These are phyloP conservation scores for Anthopleura sola DNA, from an alignment of 64 coral and sea anemone species.

Conservation along the genomic window DNA sequence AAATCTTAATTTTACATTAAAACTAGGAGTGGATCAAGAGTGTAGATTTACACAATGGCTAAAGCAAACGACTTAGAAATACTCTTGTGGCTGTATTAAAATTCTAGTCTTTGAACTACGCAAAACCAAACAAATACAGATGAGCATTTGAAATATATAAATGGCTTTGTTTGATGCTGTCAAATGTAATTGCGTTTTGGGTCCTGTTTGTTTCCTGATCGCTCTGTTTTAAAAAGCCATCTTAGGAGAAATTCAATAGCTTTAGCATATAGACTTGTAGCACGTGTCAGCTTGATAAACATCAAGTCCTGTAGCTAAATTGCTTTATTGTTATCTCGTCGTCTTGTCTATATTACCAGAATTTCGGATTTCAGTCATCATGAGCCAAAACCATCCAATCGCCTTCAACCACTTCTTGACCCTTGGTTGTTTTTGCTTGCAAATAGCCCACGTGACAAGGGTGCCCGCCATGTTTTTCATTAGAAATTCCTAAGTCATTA, in stretches of 20 bases:
- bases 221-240: conserved; percentile 41
- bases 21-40: conserved; percentile 12
- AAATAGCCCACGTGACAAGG: conserved; percentile 80
- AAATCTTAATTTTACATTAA: conserved; percentile 56
- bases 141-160: conserved; percentile 46
- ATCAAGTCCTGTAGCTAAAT: conserved; percentile 88
- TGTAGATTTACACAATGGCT: conserved; percentile 40
- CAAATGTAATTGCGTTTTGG: conserved; percentile 65
- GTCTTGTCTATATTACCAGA: conserved; percentile 73
- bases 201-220: conserved; percentile 44
- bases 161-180: conserved; percentile 51
- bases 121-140: conserved; percentile 60
- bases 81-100: conserved; percentile 67
- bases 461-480: conserved; percentile 62
- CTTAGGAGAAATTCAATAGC: conserved; percentile 70
- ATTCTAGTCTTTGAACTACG: conserved; percentile 55
- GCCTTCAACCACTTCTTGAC: conserved; percentile 36
- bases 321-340: conserved; percentile 88
- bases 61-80: conserved; percentile 74
- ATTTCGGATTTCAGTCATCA: conserved; percentile 9
- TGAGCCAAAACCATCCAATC: conserved; percentile 53
- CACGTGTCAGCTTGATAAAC: conserved; percentile 96
- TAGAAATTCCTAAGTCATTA: conserved; percentile 95
- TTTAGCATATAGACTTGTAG: conserved; percentile 63
- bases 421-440: conserved; percentile 41